A percentile compares a stretch with the other conserved stretches of the same genome.
Conservation (phyloP, 2,113 vertebrate genomes). For the Sterrhoptilus dennistouni region DNA sequence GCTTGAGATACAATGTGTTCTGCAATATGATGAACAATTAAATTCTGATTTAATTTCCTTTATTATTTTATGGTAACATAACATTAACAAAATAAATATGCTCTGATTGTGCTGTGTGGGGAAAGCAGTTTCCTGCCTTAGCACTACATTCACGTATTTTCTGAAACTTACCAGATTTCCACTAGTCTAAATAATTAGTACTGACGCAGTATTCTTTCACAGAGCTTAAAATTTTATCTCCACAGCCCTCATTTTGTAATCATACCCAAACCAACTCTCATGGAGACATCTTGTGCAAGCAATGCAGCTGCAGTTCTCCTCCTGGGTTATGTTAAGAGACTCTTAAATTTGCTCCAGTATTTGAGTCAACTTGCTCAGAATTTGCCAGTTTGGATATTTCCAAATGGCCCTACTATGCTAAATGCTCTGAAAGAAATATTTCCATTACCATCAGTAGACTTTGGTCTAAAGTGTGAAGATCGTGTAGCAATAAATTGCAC, state of each 20-base stretch:
- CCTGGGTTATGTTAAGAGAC: background rate
- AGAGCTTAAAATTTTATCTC: background rate
- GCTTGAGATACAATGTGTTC: background rate
- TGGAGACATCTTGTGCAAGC: background rate
- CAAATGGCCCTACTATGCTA: background rate
- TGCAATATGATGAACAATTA: slow-evolving; percentile 1
- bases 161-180: slow-evolving; percentile 21
- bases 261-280: background rate
- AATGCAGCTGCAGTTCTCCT: background rate
- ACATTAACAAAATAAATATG: slow-evolving; percentile 40
- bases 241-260: background rate
- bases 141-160: background rate
- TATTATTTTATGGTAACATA: slow-evolving; percentile 25
- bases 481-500: background rate
- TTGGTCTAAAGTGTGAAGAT: background rate
- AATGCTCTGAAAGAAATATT: background rate
- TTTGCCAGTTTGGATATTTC: background rate
- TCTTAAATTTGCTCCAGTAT: background rate
- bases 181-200: slow-evolving; percentile 21
- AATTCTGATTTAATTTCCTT: slow-evolving; percentile 37
- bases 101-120: background rate
- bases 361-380: background rate
- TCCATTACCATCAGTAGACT: background rate
- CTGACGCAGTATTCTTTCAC: background rate
- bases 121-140: background rate